Evolutionary conservation across 30 jellyfish, hydroid and myxozoan species (phyloP).

Genomic region (Calvadosia cruxmelitensis): DNA sequence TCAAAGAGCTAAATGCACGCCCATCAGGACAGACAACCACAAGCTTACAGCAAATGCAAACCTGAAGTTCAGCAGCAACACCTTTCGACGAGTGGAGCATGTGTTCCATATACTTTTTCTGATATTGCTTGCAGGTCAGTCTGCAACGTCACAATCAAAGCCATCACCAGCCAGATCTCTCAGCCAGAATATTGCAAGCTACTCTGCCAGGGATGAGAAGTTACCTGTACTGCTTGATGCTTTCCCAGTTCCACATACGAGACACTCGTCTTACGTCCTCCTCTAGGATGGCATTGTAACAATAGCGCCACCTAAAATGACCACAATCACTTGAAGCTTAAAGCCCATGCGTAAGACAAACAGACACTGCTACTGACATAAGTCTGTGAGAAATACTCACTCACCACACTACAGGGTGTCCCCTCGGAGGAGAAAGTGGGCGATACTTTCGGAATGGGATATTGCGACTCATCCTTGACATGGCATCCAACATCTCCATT

Average conservation of each 20-base stretch:
- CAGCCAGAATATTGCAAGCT: too few species aligned
- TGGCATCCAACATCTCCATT: constrained; percentile 64
- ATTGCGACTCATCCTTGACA: constrained; percentile 74
- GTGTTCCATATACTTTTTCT: background rate
- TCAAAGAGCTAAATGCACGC: too few species aligned
- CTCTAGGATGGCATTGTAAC: constrained; percentile 41
- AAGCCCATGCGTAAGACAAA: too few species aligned
- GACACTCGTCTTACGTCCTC: constrained; percentile 74
- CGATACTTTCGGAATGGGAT: constrained; percentile 89
- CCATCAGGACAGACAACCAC: too few species aligned
- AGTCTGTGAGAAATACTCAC: background rate
- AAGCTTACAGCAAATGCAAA: too few species aligned
- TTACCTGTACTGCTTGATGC: constrained; percentile 66
- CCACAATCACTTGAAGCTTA: too few species aligned
- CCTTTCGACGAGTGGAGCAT: background rate
- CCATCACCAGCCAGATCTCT: too few species aligned
- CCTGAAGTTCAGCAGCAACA: background rate
- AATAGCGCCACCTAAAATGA: constrained; percentile 76
- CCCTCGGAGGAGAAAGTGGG: constrained; percentile 42
- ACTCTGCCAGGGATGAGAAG: background rate
- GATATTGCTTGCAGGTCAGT: background rate
- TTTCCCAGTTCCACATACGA: constrained; percentile 87
- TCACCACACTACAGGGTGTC: constrained; percentile 41
- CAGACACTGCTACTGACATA: background rate
- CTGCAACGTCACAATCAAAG: too few species aligned